phyloP scores from a whole-genome alignment of 2,113 vertebrate genomes.

The Steatornis caripensis region DNA sequence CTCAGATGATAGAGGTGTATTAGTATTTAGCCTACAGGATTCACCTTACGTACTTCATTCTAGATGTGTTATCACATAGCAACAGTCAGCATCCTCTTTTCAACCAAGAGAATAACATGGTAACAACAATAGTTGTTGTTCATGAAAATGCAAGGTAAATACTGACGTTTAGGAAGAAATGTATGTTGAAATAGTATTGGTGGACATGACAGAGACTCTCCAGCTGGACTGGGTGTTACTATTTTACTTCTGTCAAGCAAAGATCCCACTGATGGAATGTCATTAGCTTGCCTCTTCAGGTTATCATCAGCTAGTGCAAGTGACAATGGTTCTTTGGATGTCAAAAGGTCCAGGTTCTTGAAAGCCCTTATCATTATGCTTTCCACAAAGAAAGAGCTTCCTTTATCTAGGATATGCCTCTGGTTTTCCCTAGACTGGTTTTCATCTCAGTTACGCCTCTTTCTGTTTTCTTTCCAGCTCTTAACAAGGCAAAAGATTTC shows the following conservation, averaged over 20 bases:
- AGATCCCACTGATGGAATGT: neutral
- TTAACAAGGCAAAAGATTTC: neutral
- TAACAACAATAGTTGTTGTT: neutral
- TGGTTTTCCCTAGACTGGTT: neutral
- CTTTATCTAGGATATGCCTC: neutral
- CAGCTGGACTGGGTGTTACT: neutral
- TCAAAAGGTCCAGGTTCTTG: neutral
- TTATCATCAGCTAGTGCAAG: neutral
- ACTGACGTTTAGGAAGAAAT: neutral
- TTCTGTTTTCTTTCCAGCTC: neutral
- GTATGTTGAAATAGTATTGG: neutral
- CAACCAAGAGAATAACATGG: neutral
- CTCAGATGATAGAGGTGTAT: neutral
- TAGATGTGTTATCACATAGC: neutral
- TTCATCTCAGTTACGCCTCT: neutral
- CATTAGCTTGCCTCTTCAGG: neutral
- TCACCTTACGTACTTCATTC: neutral
- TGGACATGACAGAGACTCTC: neutral
- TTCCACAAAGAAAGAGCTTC: neutral
- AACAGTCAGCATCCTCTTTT: neutral
- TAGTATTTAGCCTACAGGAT: neutral
- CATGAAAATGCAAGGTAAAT: neutral
- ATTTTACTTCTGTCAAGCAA: neutral
- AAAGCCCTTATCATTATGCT: neutral
- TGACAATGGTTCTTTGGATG: neutral